These are phyloP conservation scores for Callyntrura sp. DNA, from an alignment of 2,888 invertebrate genomes.

Conservation along the genomic window DNA sequence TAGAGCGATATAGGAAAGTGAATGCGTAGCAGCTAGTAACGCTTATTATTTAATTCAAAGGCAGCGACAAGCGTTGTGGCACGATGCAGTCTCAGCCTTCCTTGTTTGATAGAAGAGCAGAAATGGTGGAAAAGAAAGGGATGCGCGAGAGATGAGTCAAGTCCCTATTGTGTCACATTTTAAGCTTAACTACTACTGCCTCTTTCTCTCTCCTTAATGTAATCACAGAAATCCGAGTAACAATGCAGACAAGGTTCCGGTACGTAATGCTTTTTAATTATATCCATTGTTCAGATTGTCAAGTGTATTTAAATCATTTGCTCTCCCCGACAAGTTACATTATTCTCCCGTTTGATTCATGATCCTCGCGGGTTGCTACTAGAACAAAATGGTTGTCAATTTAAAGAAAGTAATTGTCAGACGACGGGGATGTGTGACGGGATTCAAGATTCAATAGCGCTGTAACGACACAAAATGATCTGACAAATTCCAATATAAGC, in stretches of 20 bases:
- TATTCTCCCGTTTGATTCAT: conserved; percentile 24
- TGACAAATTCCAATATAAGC: neutral
- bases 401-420: conserved; percentile 43
- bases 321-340: conserved; percentile 10
- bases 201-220: conserved; percentile 34
- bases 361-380: neutral
- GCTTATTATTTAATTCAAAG: too few relatives aligned
- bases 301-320: conserved; percentile 35
- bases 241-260: conserved; percentile 14
- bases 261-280: conserved; percentile 53
- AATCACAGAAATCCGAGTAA: conserved; percentile 23
- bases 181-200: neutral
- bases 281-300: conserved; percentile 47
- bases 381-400: conserved; percentile 40
- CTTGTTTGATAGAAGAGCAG: too few relatives aligned
- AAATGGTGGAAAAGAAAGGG: neutral
- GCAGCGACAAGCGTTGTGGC: too few relatives aligned
- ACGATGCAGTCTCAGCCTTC: too few relatives aligned
- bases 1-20: too few relatives aligned
- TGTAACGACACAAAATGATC: neutral
- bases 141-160: neutral
- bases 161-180: neutral
- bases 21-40: too few relatives aligned
- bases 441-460: neutral
- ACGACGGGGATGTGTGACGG: neutral